Evolutionary conservation across 2,797 vertebrate genomes (phyloP).

Genomic region (Gambelia wislizenii): DNA sequence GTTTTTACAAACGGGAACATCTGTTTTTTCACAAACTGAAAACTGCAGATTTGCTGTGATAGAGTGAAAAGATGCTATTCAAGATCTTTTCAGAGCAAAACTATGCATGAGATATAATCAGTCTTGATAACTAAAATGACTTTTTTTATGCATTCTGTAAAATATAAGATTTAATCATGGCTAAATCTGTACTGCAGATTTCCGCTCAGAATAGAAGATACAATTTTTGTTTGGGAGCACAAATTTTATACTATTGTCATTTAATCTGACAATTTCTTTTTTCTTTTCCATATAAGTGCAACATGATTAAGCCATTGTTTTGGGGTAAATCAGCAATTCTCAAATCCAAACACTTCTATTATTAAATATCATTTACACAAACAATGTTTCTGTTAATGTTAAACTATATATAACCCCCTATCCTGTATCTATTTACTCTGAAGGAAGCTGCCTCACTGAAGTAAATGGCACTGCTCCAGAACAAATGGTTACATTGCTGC

Average conservation of each 20-base stretch:
- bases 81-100: constrained; percentile 51
- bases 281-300: constrained; percentile 11
- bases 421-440: background rate
- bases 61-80: constrained; percentile 46
- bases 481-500: background rate
- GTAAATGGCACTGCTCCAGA: background rate
- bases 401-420: constrained; percentile 16
- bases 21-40: constrained; percentile 19
- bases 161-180: constrained; percentile 25
- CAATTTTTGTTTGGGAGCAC: constrained; percentile 7
- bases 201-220: constrained; percentile 28
- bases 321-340: constrained; percentile 39
- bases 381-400: constrained; percentile 8
- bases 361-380: background rate
- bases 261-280: constrained; percentile 43
- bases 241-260: constrained; percentile 18
- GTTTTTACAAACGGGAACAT: constrained; percentile 9
- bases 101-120: constrained; percentile 32
- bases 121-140: constrained; percentile 52
- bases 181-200: constrained; percentile 19
- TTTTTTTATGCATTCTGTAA: constrained; percentile 38
- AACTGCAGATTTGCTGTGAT: constrained; percentile 37
- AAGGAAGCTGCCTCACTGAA: background rate
- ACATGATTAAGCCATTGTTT: background rate
- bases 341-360: background rate